Conservation (phyloP, 1,140 invertebrate genomes). For the Zaprionus africanus region DNA sequence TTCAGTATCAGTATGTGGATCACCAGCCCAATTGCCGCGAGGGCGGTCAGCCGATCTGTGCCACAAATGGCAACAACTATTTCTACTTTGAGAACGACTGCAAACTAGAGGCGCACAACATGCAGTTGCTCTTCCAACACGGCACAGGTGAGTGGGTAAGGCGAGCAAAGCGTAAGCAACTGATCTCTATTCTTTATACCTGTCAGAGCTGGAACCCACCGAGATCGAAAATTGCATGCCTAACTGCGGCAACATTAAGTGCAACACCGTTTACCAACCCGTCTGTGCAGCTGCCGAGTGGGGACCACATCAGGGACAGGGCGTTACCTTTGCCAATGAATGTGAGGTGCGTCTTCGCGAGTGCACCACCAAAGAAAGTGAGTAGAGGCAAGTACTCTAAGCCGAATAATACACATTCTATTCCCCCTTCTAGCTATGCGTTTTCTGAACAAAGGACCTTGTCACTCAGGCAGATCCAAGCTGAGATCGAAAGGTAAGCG, state of each 20-base stretch:
- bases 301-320: not conserved
- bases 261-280: constrained; percentile 36
- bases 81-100: constrained; percentile 66
- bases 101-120: constrained; percentile 63
- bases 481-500: constrained; percentile 24
- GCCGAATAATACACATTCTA: too few relatives aligned
- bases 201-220: constrained; percentile 59
- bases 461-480: constrained; percentile 6
- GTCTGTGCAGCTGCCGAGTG: constrained; percentile 50
- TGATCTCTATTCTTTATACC: not conserved
- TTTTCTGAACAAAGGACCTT: constrained; percentile 46
- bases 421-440: constrained; percentile 26
- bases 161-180: not conserved
- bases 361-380: constrained; percentile 54
- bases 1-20: constrained; percentile 70
- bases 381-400: not conserved
- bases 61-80: constrained; percentile 53
- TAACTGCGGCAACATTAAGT: constrained; percentile 47
- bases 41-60: constrained; percentile 62
- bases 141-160: constrained; percentile 50
- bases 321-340: constrained; percentile 56
- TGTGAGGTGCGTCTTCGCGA: constrained; percentile 55
- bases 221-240: constrained; percentile 58
- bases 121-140: constrained; percentile 63
- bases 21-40: constrained; percentile 55